A percentile compares a stretch with the other conserved stretches of the same genome.
Conservation (phyloP, 2,888 invertebrate species). For the Cheilosia scutellata region DNA sequence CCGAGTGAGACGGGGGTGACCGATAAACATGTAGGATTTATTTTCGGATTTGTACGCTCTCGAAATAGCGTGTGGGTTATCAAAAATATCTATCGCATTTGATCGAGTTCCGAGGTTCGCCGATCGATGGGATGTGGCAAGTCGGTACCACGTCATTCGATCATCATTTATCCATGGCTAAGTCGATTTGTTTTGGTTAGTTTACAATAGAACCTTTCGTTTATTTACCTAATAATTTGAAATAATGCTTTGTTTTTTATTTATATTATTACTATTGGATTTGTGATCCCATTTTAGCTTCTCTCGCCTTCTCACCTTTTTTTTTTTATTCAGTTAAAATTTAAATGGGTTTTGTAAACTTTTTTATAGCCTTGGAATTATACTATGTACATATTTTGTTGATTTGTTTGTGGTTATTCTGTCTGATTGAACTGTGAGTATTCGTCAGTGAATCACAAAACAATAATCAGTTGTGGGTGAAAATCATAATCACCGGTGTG, state of each 20-base stretch:
- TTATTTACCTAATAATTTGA: conserved; percentile 64
- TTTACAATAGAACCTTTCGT: conserved; percentile 50
- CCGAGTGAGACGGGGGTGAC: conserved; percentile 30
- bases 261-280: conserved; percentile 23
- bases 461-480: conserved; percentile 27
- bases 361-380: conserved; percentile 35
- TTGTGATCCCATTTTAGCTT: conserved; percentile 43
- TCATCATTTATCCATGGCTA: conserved; percentile 13
- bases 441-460: conserved; percentile 56
- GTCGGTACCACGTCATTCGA: conserved; percentile 13
- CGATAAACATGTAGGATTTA: conserved; percentile 62
- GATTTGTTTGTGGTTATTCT: conserved; percentile 5
- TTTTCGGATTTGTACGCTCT: conserved; percentile 60
- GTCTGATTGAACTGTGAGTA: conserved; percentile 35
- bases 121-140: conserved; percentile 23
- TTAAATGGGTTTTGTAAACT: conserved; percentile 33
- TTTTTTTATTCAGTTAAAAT: conserved; percentile 10
- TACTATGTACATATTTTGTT: background rate
- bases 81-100: conserved; percentile 64
- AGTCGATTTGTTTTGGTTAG: conserved; percentile 43
- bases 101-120: conserved; percentile 28
- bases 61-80: conserved; percentile 71
- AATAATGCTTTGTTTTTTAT: conserved; percentile 43
- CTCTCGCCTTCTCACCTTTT: background rate
- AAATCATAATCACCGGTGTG: conserved; percentile 40